These are phyloP conservation scores for Pyrrhosoma nymphula DNA, from an alignment of 2,888 invertebrate species.

Conservation along the genomic window DNA sequence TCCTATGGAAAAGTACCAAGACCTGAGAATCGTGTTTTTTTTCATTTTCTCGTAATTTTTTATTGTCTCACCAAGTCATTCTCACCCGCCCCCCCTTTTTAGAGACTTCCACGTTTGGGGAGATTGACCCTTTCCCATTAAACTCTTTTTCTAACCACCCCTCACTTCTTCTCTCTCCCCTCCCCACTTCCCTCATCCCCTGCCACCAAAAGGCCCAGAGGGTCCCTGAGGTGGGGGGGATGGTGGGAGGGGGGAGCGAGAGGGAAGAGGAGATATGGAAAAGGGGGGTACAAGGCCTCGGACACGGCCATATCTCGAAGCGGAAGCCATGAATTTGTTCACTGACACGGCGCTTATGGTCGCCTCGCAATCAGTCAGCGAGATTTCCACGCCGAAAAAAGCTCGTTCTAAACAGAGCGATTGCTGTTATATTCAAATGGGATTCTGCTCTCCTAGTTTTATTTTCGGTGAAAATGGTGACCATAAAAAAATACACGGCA, in stretches of 20 bases:
- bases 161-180: not conserved
- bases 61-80: not conserved
- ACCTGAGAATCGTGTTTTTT: no score
- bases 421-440: not conserved
- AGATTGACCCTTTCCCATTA: constrained; percentile 20
- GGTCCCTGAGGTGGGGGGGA: not conserved
- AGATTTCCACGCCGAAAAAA: constrained; percentile 15
- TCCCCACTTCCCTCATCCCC: no score
- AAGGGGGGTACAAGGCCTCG: not conserved
- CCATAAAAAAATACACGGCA: not conserved
- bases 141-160: not conserved
- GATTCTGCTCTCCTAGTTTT: not conserved
- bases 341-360: constrained; percentile 65
- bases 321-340: constrained; percentile 65
- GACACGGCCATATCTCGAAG: constrained; percentile 54
- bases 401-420: constrained; percentile 12
- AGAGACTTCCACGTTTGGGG: not conserved
- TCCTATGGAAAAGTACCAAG: no score
- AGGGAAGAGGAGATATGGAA: not conserved
- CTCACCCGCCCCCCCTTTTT: not conserved
- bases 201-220: not conserved
- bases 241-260: not conserved
- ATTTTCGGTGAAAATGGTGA: not conserved
- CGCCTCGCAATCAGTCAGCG: constrained; percentile 8
- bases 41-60: no score